These are phyloP conservation scores for Rhimphoctona megacephalus DNA, from an alignment of 2,888 invertebrate species.

Conservation along the genomic window DNA sequence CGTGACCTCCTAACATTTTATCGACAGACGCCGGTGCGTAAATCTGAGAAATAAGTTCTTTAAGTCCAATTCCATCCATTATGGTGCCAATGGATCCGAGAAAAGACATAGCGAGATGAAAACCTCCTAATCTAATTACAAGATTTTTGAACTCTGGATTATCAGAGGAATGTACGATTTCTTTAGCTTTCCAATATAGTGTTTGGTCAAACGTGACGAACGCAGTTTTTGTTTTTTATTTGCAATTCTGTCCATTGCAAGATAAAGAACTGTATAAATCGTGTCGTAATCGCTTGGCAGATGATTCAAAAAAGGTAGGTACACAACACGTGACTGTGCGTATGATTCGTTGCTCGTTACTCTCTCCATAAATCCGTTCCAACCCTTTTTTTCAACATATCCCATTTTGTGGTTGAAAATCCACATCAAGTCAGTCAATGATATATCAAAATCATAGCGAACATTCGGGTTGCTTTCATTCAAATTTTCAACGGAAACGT, in stretches of 20 bases:
- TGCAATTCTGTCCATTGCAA: slow-evolving; percentile 10
- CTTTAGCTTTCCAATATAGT: slow-evolving; percentile 38
- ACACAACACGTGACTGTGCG: slow-evolving; percentile 22
- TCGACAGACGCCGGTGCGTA: slow-evolving; percentile 44
- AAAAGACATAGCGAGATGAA: slow-evolving; percentile 37
- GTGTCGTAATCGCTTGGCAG: slow-evolving; percentile 26
- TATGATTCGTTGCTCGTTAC: slow-evolving; percentile 19
- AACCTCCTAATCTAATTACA: slow-evolving; percentile 32
- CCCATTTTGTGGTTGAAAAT: slow-evolving; percentile 28
- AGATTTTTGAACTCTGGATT: slow-evolving; percentile 35
- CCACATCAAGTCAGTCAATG: slow-evolving; percentile 15
- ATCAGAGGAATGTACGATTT: slow-evolving; percentile 28
- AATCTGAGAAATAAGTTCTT: slow-evolving; percentile 31
- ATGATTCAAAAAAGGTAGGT: slow-evolving; percentile 28
- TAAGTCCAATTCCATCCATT: slow-evolving; percentile 48
- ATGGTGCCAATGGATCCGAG: slow-evolving; percentile 36
- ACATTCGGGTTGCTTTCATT: slow-evolving; percentile 29
- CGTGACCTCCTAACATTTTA: slow-evolving; percentile 35
- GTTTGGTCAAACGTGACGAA: slow-evolving; percentile 30
- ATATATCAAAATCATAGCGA: slow-evolving; percentile 29
- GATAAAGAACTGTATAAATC: slow-evolving; percentile 36
- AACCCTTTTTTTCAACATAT: slow-evolving; percentile 9
- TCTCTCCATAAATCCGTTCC: slow-evolving; percentile 39
- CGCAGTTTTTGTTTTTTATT: slow-evolving; percentile 22
- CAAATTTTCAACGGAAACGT: slow-evolving; percentile 34